Conservation (phyloP, 2,888 invertebrate species). For the Thalpophila matura region DNA sequence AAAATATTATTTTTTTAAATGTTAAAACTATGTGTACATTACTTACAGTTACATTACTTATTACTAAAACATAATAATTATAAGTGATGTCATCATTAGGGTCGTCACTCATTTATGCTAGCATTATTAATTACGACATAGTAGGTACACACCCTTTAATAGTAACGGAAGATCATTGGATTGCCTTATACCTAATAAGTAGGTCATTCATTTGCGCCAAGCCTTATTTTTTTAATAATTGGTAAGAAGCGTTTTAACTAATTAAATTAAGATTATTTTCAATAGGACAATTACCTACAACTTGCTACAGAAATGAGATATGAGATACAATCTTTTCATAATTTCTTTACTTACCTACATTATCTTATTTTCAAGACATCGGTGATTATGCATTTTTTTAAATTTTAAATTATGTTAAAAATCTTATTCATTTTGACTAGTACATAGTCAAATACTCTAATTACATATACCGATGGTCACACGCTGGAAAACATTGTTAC, state of each 20-base stretch:
- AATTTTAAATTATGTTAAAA: no score
- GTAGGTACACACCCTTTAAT: background rate
- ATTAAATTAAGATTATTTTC: no score
- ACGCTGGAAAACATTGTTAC: no score
- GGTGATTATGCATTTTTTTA: no score
- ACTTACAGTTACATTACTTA: slow-evolving; percentile 20
- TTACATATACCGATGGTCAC: no score
- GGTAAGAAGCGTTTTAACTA: background rate
- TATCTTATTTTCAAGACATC: no score
- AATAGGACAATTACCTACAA: background rate
- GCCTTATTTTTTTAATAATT: background rate
- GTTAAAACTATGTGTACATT: slow-evolving; percentile 28
- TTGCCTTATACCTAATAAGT: slow-evolving; percentile 28
- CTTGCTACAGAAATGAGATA: no score
- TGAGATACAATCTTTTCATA: no score
- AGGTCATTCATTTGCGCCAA: slow-evolving; percentile 19
- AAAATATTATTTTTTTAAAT: slow-evolving; percentile 20
- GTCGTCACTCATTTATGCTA: slow-evolving; percentile 30
- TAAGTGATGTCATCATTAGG: slow-evolving; percentile 49
- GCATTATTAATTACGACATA: slow-evolving; percentile 8
- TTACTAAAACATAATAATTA: no score
- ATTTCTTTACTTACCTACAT: no score
- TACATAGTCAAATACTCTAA: no score
- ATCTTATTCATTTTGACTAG: no score
- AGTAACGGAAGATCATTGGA: slow-evolving; percentile 26